A percentile compares a stretch with the other conserved stretches of the same genome.
Conservation (phyloP, 2,113 vertebrate species). For the Gambusia holbrooki region DNA sequence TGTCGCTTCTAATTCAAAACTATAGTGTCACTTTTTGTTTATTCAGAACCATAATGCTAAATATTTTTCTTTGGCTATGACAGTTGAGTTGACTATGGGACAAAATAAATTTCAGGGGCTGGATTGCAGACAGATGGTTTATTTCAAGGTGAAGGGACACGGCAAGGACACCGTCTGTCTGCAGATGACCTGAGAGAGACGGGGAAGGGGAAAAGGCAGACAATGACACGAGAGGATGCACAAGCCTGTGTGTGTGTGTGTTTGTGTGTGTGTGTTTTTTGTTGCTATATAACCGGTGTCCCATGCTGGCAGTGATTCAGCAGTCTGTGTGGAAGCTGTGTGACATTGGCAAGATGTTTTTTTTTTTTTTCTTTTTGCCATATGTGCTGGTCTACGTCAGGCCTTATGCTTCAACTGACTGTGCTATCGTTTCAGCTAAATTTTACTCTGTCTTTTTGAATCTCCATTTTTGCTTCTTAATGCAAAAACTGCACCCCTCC, state of each 20-base stretch:
- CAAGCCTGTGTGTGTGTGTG: slow-evolving; percentile 13
- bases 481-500: no score
- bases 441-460: background rate
- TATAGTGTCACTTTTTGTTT: background rate
- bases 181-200: slow-evolving; percentile 12
- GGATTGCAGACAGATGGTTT: slow-evolving; percentile 65
- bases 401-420: slow-evolving; percentile 11
- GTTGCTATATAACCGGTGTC: slow-evolving; percentile 16
- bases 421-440: slow-evolving; percentile 2
- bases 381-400: slow-evolving; percentile 32
- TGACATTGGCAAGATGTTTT: slow-evolving; percentile 49
- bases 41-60: background rate
- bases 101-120: slow-evolving; percentile 1
- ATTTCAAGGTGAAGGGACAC: slow-evolving; percentile 16
- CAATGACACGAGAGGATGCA: slow-evolving; percentile 12
- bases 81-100: background rate
- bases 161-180: slow-evolving; percentile 35
- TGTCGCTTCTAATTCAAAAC: background rate
- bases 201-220: slow-evolving; percentile 49
- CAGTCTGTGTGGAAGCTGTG: slow-evolving; percentile 46
- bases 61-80: background rate
- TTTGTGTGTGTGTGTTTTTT: slow-evolving; percentile 33
- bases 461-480: background rate
- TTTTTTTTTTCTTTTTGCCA: background rate
- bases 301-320: slow-evolving; percentile 62